These are phyloP conservation scores for Macrosiphum euphorbiae DNA, from an alignment of 2,888 invertebrate genomes.

Conservation along the genomic window DNA sequence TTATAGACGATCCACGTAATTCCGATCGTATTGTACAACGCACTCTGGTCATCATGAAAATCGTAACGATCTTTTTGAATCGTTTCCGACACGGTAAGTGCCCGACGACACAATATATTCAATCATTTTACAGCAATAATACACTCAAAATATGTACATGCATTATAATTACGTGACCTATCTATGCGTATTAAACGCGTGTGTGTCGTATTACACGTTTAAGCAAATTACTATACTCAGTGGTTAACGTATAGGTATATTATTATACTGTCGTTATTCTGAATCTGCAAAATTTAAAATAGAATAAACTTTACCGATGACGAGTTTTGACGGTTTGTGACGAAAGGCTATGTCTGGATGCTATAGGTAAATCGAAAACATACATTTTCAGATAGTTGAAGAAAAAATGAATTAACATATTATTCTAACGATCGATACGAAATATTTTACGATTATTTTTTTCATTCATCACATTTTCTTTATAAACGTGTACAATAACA, in stretches of 20 bases:
- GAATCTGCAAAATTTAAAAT: background rate
- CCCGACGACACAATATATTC: background rate
- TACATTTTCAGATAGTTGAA: background rate
- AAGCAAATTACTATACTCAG: background rate
- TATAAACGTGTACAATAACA: background rate
- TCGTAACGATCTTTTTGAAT: background rate
- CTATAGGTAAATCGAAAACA: background rate
- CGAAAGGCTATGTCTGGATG: background rate
- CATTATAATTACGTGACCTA: background rate
- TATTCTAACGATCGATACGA: background rate
- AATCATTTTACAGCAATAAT: background rate
- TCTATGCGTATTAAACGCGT: background rate
- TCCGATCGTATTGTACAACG: background rate
- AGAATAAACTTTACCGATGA: background rate
- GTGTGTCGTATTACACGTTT: background rate
- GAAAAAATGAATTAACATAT: background rate
- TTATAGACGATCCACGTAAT: background rate
- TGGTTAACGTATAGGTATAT: background rate
- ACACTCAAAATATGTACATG: background rate
- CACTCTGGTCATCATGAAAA: conserved; percentile 28
- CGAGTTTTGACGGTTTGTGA: background rate
- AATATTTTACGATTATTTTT: background rate
- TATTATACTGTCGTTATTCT: background rate
- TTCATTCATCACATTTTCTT: background rate
- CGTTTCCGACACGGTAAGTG: conserved; percentile 42